Evolutionary conservation across 35 echinoderm and acorn worm species (phyloP).

Genomic region (Heliocidaris tuberculata): DNA sequence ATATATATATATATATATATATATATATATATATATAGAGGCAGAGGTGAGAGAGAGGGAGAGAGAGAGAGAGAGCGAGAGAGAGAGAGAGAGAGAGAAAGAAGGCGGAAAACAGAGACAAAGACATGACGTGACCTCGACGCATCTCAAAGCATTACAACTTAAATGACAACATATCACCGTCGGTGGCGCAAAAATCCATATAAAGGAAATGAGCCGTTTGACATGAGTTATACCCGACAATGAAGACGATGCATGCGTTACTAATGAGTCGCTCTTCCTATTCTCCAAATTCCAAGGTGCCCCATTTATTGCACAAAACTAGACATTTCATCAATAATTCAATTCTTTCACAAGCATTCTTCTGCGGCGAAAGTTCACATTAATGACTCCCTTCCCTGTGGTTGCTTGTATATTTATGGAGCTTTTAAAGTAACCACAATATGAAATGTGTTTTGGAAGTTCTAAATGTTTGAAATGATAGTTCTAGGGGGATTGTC

Average conservation of each 20-base stretch:
- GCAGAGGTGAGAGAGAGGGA: no score
- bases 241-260: neutral
- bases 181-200: neutral
- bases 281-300: neutral
- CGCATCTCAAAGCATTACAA: neutral
- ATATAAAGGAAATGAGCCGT: neutral
- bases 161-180: neutral
- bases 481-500: no score
- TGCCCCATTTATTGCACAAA: conserved; percentile 2
- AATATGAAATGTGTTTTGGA: no score
- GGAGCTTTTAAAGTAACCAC: no score
- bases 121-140: neutral
- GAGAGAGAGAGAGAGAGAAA: neutral
- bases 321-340: neutral
- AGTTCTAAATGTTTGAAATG: no score
- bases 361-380: neutral
- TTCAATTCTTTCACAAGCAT: neutral
- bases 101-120: neutral
- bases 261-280: neutral
- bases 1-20: no score
- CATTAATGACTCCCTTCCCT: neutral
- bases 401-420: no score
- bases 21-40: no score
- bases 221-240: conserved; percentile 4
- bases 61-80: no score